These are phyloP conservation scores for Teleopsis dalmanni DNA, from an alignment of 1,140 invertebrate species.

Conservation along the genomic window DNA sequence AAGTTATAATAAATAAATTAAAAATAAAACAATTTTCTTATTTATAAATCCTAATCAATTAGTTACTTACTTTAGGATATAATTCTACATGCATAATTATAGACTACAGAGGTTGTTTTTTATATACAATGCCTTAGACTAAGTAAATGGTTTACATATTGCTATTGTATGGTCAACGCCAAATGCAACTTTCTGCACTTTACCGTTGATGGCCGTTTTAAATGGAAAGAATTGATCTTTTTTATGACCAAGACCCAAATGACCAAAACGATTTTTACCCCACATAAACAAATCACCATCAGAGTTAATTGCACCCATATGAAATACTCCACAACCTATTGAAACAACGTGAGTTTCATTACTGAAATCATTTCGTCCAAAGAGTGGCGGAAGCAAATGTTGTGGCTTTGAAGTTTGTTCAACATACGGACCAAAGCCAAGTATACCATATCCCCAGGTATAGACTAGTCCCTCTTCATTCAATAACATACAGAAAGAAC, in stretches of 20 bases:
- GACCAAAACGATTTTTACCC: constrained; percentile 78
- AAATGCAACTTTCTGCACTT: constrained; percentile 63
- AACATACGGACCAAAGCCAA: constrained; percentile 79
- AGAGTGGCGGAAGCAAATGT: constrained; percentile 67
- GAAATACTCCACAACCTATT: constrained; percentile 66
- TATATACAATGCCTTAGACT: too few species aligned
- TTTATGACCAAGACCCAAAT: constrained; percentile 69
- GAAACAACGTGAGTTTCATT: constrained; percentile 57
- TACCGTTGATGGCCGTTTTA: constrained; percentile 69
- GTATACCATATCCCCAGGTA: constrained; percentile 87
- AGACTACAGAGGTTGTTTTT: too few species aligned
- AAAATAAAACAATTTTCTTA: too few species aligned
- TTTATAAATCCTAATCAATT: too few species aligned
- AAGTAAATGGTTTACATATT: constrained; percentile 64
- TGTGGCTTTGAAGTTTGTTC: constrained; percentile 57
- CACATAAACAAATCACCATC: constrained; percentile 79
- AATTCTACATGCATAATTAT: too few species aligned
- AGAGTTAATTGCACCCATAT: constrained; percentile 73
- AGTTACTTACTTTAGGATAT: too few species aligned
- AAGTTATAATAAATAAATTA: too few species aligned
- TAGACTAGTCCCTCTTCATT: constrained; percentile 74
- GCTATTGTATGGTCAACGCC: constrained; percentile 81
- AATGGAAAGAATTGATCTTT: constrained; percentile 85
- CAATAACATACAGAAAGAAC: constrained; percentile 69
- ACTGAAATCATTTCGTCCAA: constrained; percentile 78